Evolutionary conservation across 2,113 vertebrate species (phyloP).

Genomic region (Balaenoptera acutorostrata): DNA sequence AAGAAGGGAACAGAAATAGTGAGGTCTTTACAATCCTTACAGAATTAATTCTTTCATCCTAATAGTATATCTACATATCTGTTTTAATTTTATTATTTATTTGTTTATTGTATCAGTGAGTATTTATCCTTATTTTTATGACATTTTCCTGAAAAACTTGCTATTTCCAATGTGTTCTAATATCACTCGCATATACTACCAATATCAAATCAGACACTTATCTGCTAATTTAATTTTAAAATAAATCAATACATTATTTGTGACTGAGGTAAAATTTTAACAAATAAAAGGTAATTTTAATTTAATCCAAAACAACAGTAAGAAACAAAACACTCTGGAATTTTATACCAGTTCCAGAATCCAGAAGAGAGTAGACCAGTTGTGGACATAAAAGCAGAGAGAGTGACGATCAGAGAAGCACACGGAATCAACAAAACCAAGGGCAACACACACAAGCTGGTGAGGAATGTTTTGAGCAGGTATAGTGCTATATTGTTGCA

Average conservation of each 20-base stretch:
- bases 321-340: neutral
- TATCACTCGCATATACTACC: neutral
- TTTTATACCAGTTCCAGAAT: neutral
- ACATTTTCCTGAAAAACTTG: neutral
- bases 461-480: neutral
- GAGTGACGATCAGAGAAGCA: neutral
- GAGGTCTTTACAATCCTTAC: neutral
- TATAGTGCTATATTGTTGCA: neutral
- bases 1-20: neutral
- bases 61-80: neutral
- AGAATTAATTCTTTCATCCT: neutral
- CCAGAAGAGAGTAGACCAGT: neutral
- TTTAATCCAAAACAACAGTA: neutral
- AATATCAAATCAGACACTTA: neutral
- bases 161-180: neutral
- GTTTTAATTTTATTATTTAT: neutral
- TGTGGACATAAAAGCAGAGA: neutral
- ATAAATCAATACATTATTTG: neutral
- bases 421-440: neutral
- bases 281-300: neutral
- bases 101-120: neutral
- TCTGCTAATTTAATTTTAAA: neutral
- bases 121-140: neutral
- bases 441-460: neutral
- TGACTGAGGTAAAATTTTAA: neutral